A percentile compares a stretch with the other conserved stretches of the same genome.
Conservation (phyloP, 30 jellyfish, hydroid and myxozoan genomes). For the Clytia hemisphaerica region DNA sequence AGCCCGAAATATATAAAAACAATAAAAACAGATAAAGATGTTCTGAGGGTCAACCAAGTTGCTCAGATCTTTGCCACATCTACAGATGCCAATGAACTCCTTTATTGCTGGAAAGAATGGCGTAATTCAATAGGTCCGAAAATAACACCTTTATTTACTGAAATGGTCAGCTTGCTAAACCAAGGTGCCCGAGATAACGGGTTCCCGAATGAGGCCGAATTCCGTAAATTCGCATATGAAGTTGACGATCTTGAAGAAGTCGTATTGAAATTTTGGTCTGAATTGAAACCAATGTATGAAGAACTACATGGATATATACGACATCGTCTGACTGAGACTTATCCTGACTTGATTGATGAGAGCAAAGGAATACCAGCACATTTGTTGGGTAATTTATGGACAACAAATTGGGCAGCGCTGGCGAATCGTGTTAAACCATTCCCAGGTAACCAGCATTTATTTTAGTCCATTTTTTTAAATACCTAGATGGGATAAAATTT, state of each 20-base stretch:
- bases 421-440: constrained; percentile 60
- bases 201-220: constrained; percentile 52
- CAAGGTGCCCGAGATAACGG: constrained; percentile 52
- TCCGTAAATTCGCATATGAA: constrained; percentile 61
- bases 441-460: too few species aligned
- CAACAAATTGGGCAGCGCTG: constrained; percentile 59
- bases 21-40: constrained; percentile 44
- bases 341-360: constrained; percentile 45
- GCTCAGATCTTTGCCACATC: too few species aligned
- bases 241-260: constrained; percentile 42
- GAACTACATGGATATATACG: constrained; percentile 77
- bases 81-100: constrained; percentile 34
- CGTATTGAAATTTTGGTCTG: constrained; percentile 50
- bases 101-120: constrained; percentile 76
- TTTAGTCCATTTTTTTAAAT: too few species aligned
- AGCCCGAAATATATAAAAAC: constrained; percentile 38
- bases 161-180: constrained; percentile 34
- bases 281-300: constrained; percentile 66
- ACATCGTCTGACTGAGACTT: constrained; percentile 27
- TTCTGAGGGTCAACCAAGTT: too few species aligned
- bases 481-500: too few species aligned
- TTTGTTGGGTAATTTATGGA: constrained; percentile 79
- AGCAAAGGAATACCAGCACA: constrained; percentile 76
- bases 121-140: constrained; percentile 72
- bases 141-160: constrained; percentile 35